phyloP scores from a whole-genome alignment of 2,113 vertebrate species.

The Xyliphius kryptos region DNA sequence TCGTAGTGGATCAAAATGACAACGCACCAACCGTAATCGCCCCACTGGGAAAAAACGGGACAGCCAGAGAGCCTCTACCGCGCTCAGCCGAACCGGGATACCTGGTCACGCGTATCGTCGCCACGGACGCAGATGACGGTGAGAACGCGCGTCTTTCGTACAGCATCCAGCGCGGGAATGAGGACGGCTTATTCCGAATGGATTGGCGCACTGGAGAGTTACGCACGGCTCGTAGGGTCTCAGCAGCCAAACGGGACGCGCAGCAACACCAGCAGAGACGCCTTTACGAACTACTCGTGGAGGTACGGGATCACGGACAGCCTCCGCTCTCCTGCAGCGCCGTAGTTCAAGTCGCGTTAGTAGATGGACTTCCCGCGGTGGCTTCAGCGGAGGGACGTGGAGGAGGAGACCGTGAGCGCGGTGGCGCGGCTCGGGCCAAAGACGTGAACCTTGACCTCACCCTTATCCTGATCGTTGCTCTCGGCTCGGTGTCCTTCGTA shows the following conservation, averaged over 20 bases:
- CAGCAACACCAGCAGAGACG: constrained; percentile 77
- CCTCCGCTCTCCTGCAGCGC: constrained; percentile 89
- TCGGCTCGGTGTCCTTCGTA: constrained; percentile 90
- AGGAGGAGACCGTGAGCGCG: constrained; percentile 43
- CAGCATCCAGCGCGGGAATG: constrained; percentile 89
- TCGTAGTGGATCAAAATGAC: constrained; percentile 93
- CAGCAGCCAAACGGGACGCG: constrained; percentile 74
- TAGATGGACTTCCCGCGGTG: constrained; percentile 76
- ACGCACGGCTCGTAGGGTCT: constrained; percentile 78
- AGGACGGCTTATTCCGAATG: constrained; percentile 88
- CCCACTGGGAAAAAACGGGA: constrained; percentile 84
- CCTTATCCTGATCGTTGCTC: constrained; percentile 91
- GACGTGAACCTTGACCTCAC: constrained; percentile 84
- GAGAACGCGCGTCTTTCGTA: constrained; percentile 92
- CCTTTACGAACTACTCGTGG: constrained; percentile 84
- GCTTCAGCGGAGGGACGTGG: constrained; percentile 52
- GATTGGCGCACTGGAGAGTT: constrained; percentile 95
- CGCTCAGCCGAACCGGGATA: constrained; percentile 88
- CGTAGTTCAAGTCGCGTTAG: constrained; percentile 77
- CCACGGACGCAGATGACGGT: constrained; percentile 87
- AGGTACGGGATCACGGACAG: constrained; percentile 91
- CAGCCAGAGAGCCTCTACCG: constrained; percentile 81
- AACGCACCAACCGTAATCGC: constrained; percentile 84
- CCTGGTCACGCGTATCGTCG: constrained; percentile 86
- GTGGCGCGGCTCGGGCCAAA: constrained; percentile 56